These are phyloP conservation scores for Magallana angulata DNA, from an alignment of 1,140 invertebrate genomes.

Conservation along the genomic window DNA sequence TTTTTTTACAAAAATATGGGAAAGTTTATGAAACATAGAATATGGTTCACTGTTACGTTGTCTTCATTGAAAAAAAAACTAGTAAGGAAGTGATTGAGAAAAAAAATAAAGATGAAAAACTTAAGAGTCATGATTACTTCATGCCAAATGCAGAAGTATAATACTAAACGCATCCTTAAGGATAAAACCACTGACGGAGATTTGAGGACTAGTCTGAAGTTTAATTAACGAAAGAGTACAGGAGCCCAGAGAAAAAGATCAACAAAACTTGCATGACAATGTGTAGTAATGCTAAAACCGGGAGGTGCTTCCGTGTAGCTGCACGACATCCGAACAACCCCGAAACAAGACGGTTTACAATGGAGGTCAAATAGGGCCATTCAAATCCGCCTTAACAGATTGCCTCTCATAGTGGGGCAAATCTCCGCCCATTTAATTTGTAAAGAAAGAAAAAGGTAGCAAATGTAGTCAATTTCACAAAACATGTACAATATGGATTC, in stretches of 20 bases:
- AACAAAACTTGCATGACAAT: constrained; percentile 36
- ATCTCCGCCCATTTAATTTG: constrained; percentile 32
- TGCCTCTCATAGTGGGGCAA: background rate
- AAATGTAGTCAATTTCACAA: background rate
- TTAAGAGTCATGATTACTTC: too few relatives aligned
- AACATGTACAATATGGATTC: background rate
- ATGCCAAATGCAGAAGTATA: too few relatives aligned
- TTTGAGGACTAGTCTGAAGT: background rate
- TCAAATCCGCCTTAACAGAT: constrained; percentile 4
- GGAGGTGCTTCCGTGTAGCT: constrained; percentile 28
- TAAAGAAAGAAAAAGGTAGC: background rate
- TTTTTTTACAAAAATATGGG: too few relatives aligned
- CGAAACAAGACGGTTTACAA: background rate
- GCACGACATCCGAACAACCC: constrained; percentile 11
- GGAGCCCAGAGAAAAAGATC: constrained; percentile 13
- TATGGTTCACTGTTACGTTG: too few relatives aligned
- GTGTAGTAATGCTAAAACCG: constrained; percentile 5
- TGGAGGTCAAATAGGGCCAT: constrained; percentile 13
- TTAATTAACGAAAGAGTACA: background rate
- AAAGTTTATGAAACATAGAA: too few relatives aligned
- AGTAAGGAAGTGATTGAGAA: too few relatives aligned
- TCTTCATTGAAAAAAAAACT: too few relatives aligned
- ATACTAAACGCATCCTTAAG: too few relatives aligned
- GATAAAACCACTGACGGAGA: background rate
- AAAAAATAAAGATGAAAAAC: too few relatives aligned